Evolutionary conservation across 1,140 invertebrate genomes (phyloP).

Genomic region (Proctacanthus coquilletti): DNA sequence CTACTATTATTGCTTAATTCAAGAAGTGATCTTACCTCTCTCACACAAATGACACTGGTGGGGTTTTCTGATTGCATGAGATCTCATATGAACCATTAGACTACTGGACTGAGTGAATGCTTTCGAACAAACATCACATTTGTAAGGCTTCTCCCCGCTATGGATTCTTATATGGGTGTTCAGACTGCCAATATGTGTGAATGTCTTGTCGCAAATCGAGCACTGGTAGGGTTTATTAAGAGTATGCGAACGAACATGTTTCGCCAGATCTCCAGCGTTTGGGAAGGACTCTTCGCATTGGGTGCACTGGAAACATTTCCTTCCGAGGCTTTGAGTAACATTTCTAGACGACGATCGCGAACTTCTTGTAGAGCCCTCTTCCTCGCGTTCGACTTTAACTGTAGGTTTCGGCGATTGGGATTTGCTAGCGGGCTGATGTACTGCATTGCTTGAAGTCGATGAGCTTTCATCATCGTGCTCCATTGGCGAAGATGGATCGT

Average conservation of each 20-base stretch:
- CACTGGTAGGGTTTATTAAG: conserved; percentile 37
- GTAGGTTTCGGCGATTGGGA: too few species aligned
- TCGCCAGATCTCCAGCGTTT: conserved; percentile 40
- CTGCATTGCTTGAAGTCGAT: neutral
- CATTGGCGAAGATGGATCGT: neutral
- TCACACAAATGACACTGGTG: conserved; percentile 45
- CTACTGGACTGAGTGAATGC: conserved; percentile 56
- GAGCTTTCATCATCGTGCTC: conserved; percentile 3
- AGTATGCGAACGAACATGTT: conserved; percentile 35
- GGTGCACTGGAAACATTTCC: conserved; percentile 35
- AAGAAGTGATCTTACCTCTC: conserved; percentile 12
- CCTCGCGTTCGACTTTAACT: too few species aligned
- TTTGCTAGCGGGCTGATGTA: too few species aligned
- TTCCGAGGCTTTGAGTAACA: too few species aligned
- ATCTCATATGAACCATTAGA: conserved; percentile 49
- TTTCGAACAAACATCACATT: conserved; percentile 32
- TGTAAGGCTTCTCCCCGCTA: conserved; percentile 48
- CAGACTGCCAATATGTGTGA: conserved; percentile 59
- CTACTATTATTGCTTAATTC: neutral
- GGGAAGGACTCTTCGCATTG: conserved; percentile 44
- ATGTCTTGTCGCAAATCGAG: conserved; percentile 29
- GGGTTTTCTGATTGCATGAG: conserved; percentile 50
- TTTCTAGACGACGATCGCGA: too few species aligned
- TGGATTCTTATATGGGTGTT: conserved; percentile 77
- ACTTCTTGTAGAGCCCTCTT: too few species aligned